These are phyloP conservation scores for Drosophila affinis DNA, from an alignment of 2,888 invertebrate genomes.

Conservation along the genomic window DNA sequence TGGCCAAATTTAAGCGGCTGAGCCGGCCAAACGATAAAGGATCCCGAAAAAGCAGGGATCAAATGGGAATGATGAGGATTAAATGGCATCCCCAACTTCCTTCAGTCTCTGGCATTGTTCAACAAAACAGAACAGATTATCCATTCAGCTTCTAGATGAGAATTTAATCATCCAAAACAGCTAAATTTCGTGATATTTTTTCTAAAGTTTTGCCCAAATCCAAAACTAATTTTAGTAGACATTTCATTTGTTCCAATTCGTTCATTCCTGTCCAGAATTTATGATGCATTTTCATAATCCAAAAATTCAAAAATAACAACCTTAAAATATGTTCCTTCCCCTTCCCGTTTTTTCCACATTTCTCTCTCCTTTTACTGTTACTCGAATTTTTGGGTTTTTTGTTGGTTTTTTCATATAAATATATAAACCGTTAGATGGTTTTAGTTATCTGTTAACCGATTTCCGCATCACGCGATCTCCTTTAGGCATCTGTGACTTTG, in stretches of 20 bases:
- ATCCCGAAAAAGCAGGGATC: conserved; percentile 22
- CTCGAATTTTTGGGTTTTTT: not conserved
- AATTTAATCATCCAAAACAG: not conserved
- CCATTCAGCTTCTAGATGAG: not conserved
- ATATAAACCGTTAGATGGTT: conserved; percentile 21
- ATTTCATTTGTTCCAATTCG: no score
- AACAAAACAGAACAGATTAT: not conserved
- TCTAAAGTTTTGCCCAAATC: no score
- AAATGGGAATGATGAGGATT: conserved; percentile 6
- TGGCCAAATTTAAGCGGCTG: conserved; percentile 41
- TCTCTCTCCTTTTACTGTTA: not conserved
- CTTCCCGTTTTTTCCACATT: not conserved
- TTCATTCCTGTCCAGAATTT: no score
- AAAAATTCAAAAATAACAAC: no score
- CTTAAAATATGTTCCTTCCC: not conserved
- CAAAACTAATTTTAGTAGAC: no score
- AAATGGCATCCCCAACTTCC: not conserved
- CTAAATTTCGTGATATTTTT: no score
- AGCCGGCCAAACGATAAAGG: conserved; percentile 40
- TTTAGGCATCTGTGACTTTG: conserved; percentile 16
- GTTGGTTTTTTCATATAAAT: conserved; percentile 1
- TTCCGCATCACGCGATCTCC: conserved; percentile 65
- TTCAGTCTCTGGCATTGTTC: no score
- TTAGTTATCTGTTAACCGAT: conserved; percentile 12
- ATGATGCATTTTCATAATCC: no score